Conservation (phyloP, 2,888 invertebrate genomes). For the Molorchus minor region DNA sequence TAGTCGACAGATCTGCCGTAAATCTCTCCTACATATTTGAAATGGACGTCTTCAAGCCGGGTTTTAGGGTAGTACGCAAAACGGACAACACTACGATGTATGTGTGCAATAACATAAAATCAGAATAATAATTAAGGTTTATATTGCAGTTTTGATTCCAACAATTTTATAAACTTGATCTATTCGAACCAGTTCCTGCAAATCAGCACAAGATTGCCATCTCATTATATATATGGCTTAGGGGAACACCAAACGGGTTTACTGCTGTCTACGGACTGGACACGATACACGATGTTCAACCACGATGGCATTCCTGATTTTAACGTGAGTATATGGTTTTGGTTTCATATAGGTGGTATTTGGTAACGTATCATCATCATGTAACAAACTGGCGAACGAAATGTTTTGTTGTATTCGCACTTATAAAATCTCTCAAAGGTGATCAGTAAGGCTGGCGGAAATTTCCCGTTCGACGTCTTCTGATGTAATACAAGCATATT, state of each 20-base stretch:
- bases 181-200: constrained; percentile 81
- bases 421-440: too few relatives aligned
- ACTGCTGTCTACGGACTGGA: constrained; percentile 73
- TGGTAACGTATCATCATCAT: too few relatives aligned
- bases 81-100: constrained; percentile 67
- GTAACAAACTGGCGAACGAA: too few relatives aligned
- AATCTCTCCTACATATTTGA: constrained; percentile 67
- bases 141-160: constrained; percentile 73
- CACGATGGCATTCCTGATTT: constrained; percentile 72
- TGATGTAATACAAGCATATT: too few relatives aligned
- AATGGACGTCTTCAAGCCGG: constrained; percentile 66
- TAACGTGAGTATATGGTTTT: constrained; percentile 65
- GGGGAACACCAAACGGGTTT: constrained; percentile 76
- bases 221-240: constrained; percentile 75
- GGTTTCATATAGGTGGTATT: background rate
- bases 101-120: constrained; percentile 49
- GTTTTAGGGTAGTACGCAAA: constrained; percentile 71
- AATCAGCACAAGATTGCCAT: constrained; percentile 70
- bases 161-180: constrained; percentile 73
- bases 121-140: constrained; percentile 15
- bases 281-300: constrained; percentile 74
- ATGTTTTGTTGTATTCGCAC: too few relatives aligned
- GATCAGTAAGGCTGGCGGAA: too few relatives aligned
- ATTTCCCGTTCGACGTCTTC: too few relatives aligned
- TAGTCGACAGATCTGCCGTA: constrained; percentile 63